Conservation (phyloP, 2,797 vertebrate species). For the Liparis tanakae region DNA sequence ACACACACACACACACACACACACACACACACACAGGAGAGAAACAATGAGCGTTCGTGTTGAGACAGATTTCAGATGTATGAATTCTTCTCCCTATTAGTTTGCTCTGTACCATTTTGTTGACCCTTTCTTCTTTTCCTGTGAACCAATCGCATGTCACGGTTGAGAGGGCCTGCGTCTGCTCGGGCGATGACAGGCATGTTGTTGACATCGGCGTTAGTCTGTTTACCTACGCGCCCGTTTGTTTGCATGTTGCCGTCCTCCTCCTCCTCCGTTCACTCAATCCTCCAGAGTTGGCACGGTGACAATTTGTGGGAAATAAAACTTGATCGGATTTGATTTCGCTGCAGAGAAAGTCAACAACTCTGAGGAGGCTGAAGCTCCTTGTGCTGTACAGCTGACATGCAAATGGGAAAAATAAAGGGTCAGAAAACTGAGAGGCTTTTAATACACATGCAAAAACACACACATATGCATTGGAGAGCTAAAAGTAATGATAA, state of each 20-base stretch:
- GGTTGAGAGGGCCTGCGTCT: slow-evolving; percentile 49
- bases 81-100: slow-evolving; percentile 47
- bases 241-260: slow-evolving; percentile 65
- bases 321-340: slow-evolving; percentile 53
- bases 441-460: not conserved
- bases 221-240: slow-evolving; percentile 58
- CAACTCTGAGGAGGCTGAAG: slow-evolving; percentile 4
- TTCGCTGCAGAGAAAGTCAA: slow-evolving; percentile 32
- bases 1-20: slow-evolving; percentile 21
- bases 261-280: slow-evolving; percentile 23
- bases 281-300: slow-evolving; percentile 40
- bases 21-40: slow-evolving; percentile 2
- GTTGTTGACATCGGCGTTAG: slow-evolving; percentile 55
- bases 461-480: not conserved
- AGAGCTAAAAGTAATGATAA: not conserved
- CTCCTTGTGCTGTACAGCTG: slow-evolving; percentile 14
- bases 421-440: not conserved
- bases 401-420: slow-evolving; percentile 6
- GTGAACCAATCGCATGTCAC: slow-evolving; percentile 45
- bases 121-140: slow-evolving; percentile 39
- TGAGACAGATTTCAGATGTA: slow-evolving; percentile 39
- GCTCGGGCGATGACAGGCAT: slow-evolving; percentile 38
- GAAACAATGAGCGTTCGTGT: slow-evolving; percentile 21
- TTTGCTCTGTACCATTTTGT: slow-evolving; percentile 58
- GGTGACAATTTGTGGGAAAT: slow-evolving; percentile 45